Base-by-base conservation (phyloP, 2,888 invertebrate species). In the Patella caerulea region DNA sequence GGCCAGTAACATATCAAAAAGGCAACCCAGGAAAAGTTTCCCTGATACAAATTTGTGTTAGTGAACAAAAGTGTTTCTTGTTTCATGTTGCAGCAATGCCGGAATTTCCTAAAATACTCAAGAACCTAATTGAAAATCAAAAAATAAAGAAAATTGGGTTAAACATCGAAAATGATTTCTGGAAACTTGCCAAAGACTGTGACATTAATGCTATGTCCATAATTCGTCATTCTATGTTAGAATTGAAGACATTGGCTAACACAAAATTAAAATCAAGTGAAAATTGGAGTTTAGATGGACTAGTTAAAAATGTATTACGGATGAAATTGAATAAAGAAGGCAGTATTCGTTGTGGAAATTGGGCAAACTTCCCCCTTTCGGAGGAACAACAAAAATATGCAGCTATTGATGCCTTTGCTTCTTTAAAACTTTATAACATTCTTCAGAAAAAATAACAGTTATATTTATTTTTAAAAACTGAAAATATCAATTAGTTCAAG, bases 121-220 rank as follows among this genome's bases (percentile, higher is more conserved):
- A 81, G 71, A 79, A 80, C 69, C 73, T 88, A 3, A 72, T 89
- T 5, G 79, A 81, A 70, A 84, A 83, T 76, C 45, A 77, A 12
- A 75, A 78, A 12, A 75, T 89, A 12, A 82, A 83, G 74, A 86
- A 87, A 71, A 83, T 86, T 54, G 89, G 89, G 34, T 75, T 89
- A 9, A 87, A 87, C 73, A 84, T 88, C 11, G 86, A 85, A 53
- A 74, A 83, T 65, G 89, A 89, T 76, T 75, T 88, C 29, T 89
- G 89, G 89, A 88, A 87, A 73, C 81, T 89, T 53, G 88, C 83
- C 56, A 76, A 82, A n/a, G 89, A 88, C 76, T 88, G 79, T 82
- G 86, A 86, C 74, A 77, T 88, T 11, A 78, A 80, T 17, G 87
- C 84, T 3, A 83, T 80, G 54, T 73, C 82, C 45, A 53, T 79